Percentiles rank a stretch among this genome's conserved stretches.
Evolutionary conservation across 2,797 vertebrate genomes (phyloP).

Genomic region (Dryobates pubescens): DNA sequence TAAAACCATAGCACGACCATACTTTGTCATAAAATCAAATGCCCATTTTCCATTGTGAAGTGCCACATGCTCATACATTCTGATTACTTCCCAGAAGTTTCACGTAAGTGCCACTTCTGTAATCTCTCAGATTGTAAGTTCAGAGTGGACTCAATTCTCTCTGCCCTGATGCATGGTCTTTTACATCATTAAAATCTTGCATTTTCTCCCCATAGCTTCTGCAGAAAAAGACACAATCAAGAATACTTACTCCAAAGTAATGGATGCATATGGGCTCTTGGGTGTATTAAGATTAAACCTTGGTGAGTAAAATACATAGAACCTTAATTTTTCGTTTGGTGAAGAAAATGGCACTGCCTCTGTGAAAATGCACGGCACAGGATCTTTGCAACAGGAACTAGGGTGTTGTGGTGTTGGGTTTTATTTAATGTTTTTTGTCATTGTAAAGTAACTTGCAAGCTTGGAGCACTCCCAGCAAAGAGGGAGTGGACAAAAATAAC

Average conservation of each 20-base stretch:
- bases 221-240: slow-evolving; percentile 98
- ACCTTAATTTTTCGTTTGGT: not conserved
- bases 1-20: not conserved
- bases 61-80: not conserved
- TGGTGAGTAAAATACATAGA: slow-evolving; percentile 81
- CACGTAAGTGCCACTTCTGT: fast-evolving
- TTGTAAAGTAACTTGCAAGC: not conserved
- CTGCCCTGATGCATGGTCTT: not conserved
- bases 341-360: not conserved
- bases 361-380: not conserved
- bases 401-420: not conserved
- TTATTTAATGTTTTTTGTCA: not conserved
- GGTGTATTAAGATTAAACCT: slow-evolving; percentile 95
- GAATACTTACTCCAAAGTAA: slow-evolving; percentile 89
- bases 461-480: not conserved
- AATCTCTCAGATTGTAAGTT: not conserved
- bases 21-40: not conserved
- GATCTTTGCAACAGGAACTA: not conserved
- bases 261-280: slow-evolving; percentile 95
- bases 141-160: not conserved
- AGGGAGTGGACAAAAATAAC: slow-evolving; percentile 30
- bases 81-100: not conserved
- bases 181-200: not conserved
- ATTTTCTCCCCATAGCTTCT: slow-evolving; percentile 80
- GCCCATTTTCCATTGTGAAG: not conserved